Evolutionary conservation across 1,140 invertebrate species (phyloP).

Genomic region (Lineus longissimus): DNA sequence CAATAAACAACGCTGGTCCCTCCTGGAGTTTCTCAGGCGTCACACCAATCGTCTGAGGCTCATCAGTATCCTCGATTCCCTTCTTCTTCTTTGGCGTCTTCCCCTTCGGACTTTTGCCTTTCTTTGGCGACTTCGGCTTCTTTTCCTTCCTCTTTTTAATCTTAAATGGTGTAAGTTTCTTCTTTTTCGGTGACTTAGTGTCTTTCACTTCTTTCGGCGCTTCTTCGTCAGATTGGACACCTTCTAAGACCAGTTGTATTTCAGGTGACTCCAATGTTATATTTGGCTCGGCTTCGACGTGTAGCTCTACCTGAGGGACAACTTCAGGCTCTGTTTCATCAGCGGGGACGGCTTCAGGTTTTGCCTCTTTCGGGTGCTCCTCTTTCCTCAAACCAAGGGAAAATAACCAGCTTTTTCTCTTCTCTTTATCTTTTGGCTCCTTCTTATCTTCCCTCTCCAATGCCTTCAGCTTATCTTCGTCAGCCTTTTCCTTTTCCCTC

Average conservation of each 20-base stretch:
- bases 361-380: too few species aligned
- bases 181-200: background rate
- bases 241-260: too few species aligned
- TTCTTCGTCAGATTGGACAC: background rate
- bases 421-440: background rate
- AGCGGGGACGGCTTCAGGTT: too few species aligned
- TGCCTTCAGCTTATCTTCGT: background rate
- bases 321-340: too few species aligned
- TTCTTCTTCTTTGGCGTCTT: constrained; percentile 7
- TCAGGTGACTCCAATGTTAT: too few species aligned
- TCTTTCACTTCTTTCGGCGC: background rate
- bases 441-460: background rate
- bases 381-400: too few species aligned
- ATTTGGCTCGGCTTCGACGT: too few species aligned
- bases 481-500: background rate
- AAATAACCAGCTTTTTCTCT: background rate
- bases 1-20: too few species aligned
- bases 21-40: background rate
- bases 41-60: background rate
- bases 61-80: background rate
- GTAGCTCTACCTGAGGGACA: too few species aligned
- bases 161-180: background rate
- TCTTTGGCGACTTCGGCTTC: background rate
- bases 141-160: too few species aligned
- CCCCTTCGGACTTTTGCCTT: background rate